These are phyloP conservation scores for Aviceda subcristata DNA, from an alignment of 2,113 vertebrate genomes.

Conservation along the genomic window DNA sequence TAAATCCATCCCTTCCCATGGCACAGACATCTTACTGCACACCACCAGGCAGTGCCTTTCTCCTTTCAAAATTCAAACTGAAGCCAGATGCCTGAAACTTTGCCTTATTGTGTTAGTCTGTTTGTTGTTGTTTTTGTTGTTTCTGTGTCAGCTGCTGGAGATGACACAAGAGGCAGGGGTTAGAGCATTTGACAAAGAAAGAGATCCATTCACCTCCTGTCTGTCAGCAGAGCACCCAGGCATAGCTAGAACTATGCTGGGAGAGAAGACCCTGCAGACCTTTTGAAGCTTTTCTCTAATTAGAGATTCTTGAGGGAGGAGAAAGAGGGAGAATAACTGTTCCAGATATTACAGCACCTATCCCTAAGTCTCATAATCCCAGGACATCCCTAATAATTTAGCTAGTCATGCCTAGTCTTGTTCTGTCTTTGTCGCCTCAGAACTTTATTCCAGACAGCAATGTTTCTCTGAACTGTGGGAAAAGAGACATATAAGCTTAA, in stretches of 20 bases:
- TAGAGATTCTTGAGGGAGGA: neutral
- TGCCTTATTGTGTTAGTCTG: neutral
- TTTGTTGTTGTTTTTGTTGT: neutral
- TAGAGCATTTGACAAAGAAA: slow-evolving; percentile 22
- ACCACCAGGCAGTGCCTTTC: slow-evolving; percentile 24
- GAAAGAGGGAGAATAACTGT: neutral
- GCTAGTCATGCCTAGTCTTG: neutral
- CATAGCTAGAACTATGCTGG: neutral
- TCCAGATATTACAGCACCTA: neutral
- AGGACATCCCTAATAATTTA: neutral
- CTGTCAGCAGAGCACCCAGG: neutral
- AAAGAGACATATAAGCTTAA: neutral
- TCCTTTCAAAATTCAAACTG: neutral
- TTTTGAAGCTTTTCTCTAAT: slow-evolving; percentile 9
- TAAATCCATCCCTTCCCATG: neutral
- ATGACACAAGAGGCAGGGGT: slow-evolving; percentile 42
- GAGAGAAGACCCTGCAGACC: neutral
- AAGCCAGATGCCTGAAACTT: neutral
- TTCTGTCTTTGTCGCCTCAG: neutral
- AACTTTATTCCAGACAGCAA: neutral
- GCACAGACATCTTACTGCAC: neutral
- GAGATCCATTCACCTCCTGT: slow-evolving; percentile 3
- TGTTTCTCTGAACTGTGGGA: neutral
- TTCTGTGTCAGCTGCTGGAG: slow-evolving; percentile 34
- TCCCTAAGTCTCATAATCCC: neutral